These are phyloP conservation scores for Camponotus pennsylvanicus DNA, from an alignment of 1,140 invertebrate species.

Conservation along the genomic window DNA sequence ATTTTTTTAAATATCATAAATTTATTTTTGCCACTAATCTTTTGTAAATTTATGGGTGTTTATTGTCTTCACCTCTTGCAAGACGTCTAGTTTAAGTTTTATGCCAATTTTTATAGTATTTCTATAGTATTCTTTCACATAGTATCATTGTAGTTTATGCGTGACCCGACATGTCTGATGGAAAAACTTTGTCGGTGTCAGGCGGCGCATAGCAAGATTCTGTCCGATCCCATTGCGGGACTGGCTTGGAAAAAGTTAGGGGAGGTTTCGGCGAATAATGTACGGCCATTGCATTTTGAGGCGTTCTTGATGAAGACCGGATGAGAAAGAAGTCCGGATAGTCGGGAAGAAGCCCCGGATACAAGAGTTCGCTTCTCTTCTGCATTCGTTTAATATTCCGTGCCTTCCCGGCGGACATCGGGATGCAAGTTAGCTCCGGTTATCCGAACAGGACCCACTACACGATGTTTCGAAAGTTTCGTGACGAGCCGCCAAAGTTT, in stretches of 20 bases:
- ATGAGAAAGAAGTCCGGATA: not conserved
- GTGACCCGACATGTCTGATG: slow-evolving; percentile 54
- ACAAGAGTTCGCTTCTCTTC: slow-evolving; percentile 43
- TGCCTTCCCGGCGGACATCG: slow-evolving; percentile 42
- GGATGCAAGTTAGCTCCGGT: slow-evolving; percentile 60
- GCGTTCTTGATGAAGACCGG: slow-evolving; percentile 37
- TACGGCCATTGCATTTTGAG: slow-evolving; percentile 67
- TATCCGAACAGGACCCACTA: slow-evolving; percentile 51
- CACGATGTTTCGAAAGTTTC: slow-evolving; percentile 54
- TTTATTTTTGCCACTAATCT: not conserved
- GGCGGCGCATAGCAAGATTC: not conserved
- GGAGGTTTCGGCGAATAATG: slow-evolving; percentile 16
- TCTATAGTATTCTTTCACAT: not conserved
- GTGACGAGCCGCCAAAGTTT: slow-evolving; percentile 58
- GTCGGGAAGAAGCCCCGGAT: slow-evolving; percentile 7
- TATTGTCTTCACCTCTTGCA: not conserved
- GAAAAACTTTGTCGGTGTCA: slow-evolving; percentile 63
- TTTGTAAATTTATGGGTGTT: not conserved
- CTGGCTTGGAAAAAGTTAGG: slow-evolving; percentile 59
- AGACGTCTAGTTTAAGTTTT: not conserved
- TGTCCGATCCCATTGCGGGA: slow-evolving; percentile 14
- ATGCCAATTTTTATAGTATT: not conserved
- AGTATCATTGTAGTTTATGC: not conserved
- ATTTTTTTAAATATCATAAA: not conserved
- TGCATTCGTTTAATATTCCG: slow-evolving; percentile 67